phyloP scores from a whole-genome alignment of 2,888 invertebrate genomes.

The Acleris laterana region DNA sequence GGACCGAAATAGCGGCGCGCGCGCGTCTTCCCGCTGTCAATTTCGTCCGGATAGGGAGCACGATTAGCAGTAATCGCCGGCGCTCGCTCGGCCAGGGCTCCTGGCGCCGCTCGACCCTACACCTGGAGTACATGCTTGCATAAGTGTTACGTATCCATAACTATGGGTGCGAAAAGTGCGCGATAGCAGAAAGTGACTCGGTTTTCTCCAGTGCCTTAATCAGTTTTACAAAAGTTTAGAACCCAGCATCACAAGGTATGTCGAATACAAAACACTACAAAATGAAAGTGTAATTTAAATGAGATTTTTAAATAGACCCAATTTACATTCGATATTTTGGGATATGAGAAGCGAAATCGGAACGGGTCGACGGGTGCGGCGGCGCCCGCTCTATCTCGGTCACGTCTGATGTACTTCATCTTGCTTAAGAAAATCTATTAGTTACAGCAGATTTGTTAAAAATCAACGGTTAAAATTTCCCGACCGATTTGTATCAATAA shows the following conservation, averaged over 20 bases:
- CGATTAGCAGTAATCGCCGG: slow-evolving; percentile 64
- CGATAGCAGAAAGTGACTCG: slow-evolving; percentile 45
- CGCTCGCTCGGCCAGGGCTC: slow-evolving; percentile 41
- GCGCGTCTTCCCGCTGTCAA: slow-evolving; percentile 78
- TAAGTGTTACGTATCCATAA: slow-evolving; percentile 50
- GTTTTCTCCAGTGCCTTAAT: slow-evolving; percentile 40
- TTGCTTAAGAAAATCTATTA: slow-evolving; percentile 43
- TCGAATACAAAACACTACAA: not conserved
- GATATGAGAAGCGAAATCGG: slow-evolving; percentile 75
- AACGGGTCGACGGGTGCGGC: slow-evolving; percentile 63
- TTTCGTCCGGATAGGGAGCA: slow-evolving; percentile 80
- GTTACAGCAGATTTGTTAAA: no score
- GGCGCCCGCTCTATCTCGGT: slow-evolving; percentile 80
- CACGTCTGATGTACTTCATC: slow-evolving; percentile 63
- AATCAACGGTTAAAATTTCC: no score
- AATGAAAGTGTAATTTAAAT: slow-evolving; percentile 7
- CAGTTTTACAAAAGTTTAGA: not conserved
- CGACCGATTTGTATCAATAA: no score
- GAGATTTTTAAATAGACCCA: slow-evolving; percentile 29
- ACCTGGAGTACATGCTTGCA: slow-evolving; percentile 56
- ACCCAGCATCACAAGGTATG: slow-evolving; percentile 1
- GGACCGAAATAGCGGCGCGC: slow-evolving; percentile 79
- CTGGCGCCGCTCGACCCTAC: slow-evolving; percentile 45
- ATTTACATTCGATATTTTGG: slow-evolving; percentile 76
- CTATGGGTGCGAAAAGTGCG: slow-evolving; percentile 45